Base-by-base conservation (phyloP, 2,113 vertebrate genomes). In the Jacana jacana region DNA sequence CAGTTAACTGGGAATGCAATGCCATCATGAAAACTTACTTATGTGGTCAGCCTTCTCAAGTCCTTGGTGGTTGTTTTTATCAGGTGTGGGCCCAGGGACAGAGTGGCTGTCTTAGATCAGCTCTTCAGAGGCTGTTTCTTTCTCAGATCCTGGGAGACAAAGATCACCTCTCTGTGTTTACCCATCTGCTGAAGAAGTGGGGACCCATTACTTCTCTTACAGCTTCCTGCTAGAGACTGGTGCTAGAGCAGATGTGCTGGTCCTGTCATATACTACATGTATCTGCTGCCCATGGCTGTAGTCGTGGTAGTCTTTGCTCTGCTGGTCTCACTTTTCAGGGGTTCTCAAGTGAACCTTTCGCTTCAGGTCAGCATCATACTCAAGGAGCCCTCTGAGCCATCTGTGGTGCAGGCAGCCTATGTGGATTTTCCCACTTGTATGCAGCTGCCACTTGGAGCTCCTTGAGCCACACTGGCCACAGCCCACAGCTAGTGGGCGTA, bases 191-290 rank as follows among this genome's bases (percentile, higher is more conserved):
- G 79, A 80, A 80, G 44, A 18, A 57, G 9, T 19, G n/a, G 71
- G n/a, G 12, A 63, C 87, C 42, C n/a, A 31, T n/a, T 31, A 22
- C 15, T 81, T 44, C 52, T 64, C 70, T 10, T 8, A 54, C 13
- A 88, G 51, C 46, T 88, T 58, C 3, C 2, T 87, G 72, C 39
- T 81, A 44, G 28, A 63, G 25, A 28, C 12, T 75, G 42, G 49
- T 0, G 0, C 79, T 61, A 37, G 64, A 83, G 82, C 64, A 73
- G 33, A 24, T 2, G 0, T 27, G 18, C n/a, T 55, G 23, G 25
- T 54, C 39, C 68, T 57, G 79, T 42, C 52, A 37, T 40, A 7
- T 8, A 4, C 68, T 46, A 3, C 54, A 5, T 33, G 0, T 5
- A 13, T 49, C 58, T 86, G 71, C 64, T 63, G 3, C 14, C 46